phyloP scores from a whole-genome alignment of 2,888 invertebrate genomes.

The Oxyteleia sp. region DNA sequence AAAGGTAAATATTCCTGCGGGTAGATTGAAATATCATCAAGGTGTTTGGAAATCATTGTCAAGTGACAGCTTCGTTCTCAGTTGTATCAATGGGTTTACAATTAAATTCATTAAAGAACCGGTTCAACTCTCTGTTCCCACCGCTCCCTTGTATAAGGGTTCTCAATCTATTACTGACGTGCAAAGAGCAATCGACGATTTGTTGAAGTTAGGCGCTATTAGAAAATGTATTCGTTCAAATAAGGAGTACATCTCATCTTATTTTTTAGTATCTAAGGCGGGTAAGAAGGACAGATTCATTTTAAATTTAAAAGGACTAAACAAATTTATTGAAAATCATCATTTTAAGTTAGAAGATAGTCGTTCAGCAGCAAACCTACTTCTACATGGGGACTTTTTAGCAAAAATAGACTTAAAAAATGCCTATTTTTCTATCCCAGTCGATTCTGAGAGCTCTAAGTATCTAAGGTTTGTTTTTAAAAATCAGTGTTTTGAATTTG shows the following conservation, averaged over 20 bases:
- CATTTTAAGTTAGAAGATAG: conserved; percentile 56
- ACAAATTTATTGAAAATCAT: conserved; percentile 49
- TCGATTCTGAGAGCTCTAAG: conserved; percentile 17
- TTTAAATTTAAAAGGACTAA: conserved; percentile 54
- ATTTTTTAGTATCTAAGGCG: conserved; percentile 35
- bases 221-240: conserved; percentile 17
- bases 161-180: conserved; percentile 11
- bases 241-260: conserved; percentile 40
- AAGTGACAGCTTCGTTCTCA: conserved; percentile 18
- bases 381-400: conserved; percentile 25
- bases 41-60: conserved; percentile 2
- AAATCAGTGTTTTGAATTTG: conserved; percentile 41
- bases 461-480: conserved; percentile 53
- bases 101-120: conserved; percentile 12
- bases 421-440: conserved; percentile 47
- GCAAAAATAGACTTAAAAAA: conserved; percentile 49
- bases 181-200: background rate
- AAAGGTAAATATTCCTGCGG: conserved; percentile 18
- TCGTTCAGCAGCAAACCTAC: conserved; percentile 17
- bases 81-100: conserved; percentile 10
- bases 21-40: background rate
- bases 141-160: too few species aligned
- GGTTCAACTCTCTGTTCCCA: background rate
- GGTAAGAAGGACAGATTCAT: conserved; percentile 50
- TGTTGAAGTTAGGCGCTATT: conserved; percentile 32